Base-by-base conservation (phyloP, 1,140 invertebrate genomes). In the Akabosia matsudoensis region DNA sequence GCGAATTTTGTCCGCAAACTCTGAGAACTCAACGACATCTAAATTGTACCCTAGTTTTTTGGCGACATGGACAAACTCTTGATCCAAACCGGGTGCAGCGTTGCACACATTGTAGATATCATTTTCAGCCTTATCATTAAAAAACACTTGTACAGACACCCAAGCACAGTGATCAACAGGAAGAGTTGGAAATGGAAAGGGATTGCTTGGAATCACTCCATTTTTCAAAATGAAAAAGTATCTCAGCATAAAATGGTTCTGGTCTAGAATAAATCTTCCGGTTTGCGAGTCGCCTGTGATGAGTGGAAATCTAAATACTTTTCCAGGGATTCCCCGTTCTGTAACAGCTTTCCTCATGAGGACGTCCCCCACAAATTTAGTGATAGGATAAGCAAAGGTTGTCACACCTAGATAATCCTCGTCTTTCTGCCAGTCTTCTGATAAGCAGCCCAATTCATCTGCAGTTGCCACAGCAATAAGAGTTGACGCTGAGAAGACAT, bases 351-450 rank as follows among this genome's bases (percentile, higher is more conserved):
- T 2, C 26, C 24, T 51, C 33, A 34, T 37, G 1, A 72, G 33
- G 3, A 34, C 2, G 10, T 72, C 70, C n/a, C 70, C 33, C n/a
- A 72, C 70, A 45, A 72, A 72, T 22, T 72, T 72, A 3, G 70
- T 45, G 26, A 72, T 45, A 3, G 70, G 70, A 51, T 72, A 72
- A 14, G 7, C 34, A 45, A 51, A 14, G 10, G 33, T 72, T 3
- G 70, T 34, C 13, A 72, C 37, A 16, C 4, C 33, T 13, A 37
- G 33, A 34, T 7, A 72, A 37, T 72, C 70, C 1, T 16, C 14
- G 1, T 7, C 7, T 26, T 72, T 7, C 22, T 13, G 70, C 70
- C 70, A 72, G 1, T 24, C 3, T 45, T 72, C 70, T 1, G 70
- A 72, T 3, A 72, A 7, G 18, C 33, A 3, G 1, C n/a, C 33